Evolutionary conservation across 1,140 invertebrate genomes (phyloP).

Genomic region (Zaprionus ornatus): DNA sequence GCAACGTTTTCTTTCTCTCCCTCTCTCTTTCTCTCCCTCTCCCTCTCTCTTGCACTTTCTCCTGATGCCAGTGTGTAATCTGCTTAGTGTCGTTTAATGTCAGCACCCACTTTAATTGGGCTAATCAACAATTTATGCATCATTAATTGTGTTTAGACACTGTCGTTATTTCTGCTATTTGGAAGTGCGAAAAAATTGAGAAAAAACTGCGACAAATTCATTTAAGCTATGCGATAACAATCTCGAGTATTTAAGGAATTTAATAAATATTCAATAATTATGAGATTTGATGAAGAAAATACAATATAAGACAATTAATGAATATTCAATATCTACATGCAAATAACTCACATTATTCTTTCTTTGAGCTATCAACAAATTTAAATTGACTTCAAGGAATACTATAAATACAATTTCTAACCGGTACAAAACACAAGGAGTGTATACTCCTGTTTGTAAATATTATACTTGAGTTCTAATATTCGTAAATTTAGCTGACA

Average conservation of each 20-base stretch:
- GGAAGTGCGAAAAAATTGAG: background rate
- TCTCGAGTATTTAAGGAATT: background rate
- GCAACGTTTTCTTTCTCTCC: background rate
- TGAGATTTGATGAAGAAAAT: background rate
- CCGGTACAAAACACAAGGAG: background rate
- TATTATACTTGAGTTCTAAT: slow-evolving; percentile 4
- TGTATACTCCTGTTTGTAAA: background rate
- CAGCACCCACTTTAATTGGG: slow-evolving; percentile 49
- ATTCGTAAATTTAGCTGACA: slow-evolving; percentile 16
- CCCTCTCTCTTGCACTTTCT: background rate
- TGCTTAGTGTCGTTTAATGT: slow-evolving; percentile 56
- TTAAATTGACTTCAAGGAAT: background rate
- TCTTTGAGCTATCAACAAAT: background rate
- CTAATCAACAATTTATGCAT: slow-evolving; percentile 60
- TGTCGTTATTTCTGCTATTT: slow-evolving; percentile 21
- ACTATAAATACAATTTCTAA: background rate
- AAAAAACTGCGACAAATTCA: background rate
- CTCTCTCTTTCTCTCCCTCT: background rate
- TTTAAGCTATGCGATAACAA: slow-evolving; percentile 1
- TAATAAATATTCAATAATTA: no score
- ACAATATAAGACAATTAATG: background rate
- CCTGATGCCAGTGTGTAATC: slow-evolving; percentile 38
- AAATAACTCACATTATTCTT: background rate
- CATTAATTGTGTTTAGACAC: slow-evolving; percentile 49
- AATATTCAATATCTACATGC: background rate